phyloP scores from a whole-genome alignment of 2,888 invertebrate species.

The Vesta saturnalis region DNA sequence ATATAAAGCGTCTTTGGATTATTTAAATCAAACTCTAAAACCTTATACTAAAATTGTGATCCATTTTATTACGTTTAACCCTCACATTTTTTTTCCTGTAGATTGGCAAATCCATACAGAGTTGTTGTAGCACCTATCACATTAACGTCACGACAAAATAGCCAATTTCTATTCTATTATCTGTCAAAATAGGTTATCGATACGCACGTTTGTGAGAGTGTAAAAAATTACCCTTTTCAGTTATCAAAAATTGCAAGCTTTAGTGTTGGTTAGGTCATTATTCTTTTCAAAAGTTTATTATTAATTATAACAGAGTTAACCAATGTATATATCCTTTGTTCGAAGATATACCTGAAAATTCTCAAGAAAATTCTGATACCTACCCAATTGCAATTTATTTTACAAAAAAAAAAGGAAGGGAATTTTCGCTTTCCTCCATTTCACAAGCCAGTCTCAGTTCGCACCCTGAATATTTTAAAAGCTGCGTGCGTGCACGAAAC shows the following conservation, averaged over 20 bases:
- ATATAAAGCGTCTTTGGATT: not conserved
- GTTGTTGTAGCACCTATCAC: slow-evolving; percentile 46
- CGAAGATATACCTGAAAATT: too few relatives aligned
- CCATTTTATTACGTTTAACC: not conserved
- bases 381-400: not conserved
- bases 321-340: too few relatives aligned
- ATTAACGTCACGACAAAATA: slow-evolving; percentile 53
- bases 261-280: not conserved
- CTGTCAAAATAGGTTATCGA: slow-evolving; percentile 57
- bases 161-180: slow-evolving; percentile 60
- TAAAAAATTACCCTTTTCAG: too few relatives aligned
- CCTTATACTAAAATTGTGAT: not conserved
- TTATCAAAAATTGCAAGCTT: slow-evolving; percentile 44
- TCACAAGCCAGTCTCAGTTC: slow-evolving; percentile 4
- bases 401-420: not conserved
- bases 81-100: not conserved
- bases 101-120: too few relatives aligned
- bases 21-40: not conserved
- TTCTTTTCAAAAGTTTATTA: slow-evolving; percentile 22
- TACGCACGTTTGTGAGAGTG: slow-evolving; percentile 44
- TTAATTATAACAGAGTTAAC: too few relatives aligned
- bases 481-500: slow-evolving; percentile 28
- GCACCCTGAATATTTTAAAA: slow-evolving; percentile 27
- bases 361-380: not conserved
- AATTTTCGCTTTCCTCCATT: not conserved